Evolutionary conservation across 2,113 vertebrate genomes (phyloP), one percentile per base, ranked within the genome.

Genomic region (Pholis gunnellus): DNA sequence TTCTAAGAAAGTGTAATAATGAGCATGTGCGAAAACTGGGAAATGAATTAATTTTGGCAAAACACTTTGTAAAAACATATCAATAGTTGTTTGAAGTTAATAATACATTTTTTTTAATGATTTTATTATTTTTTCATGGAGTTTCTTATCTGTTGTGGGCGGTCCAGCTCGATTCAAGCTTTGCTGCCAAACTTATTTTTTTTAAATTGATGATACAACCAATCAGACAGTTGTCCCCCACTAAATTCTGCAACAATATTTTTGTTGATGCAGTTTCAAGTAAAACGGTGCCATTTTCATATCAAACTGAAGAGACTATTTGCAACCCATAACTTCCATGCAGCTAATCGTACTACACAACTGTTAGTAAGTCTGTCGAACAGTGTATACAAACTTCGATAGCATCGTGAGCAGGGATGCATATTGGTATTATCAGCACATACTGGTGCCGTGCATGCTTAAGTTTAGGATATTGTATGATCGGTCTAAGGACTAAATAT

Each of bases 251-350:
- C 20, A 70, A 70, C 22, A 57, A 40, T 40, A 4, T 13, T 54
- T 38, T 56, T 56, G 7, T 7, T 40, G 34, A 71, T 56, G 3
- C 5, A 15, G 31, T 25, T 25, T 40, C 61, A 6, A 40, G 4
- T 42, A n/a, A 42, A 64, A 66, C 38, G 25, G 38, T 25, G 34
- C 2, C 5, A 64, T 64, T 40, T 40, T 38, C 14, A 25, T 25
- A 42, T n/a, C 13, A 65, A 65, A 65, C 36, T 65, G 36, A 40
- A 65, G 61, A 11, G 36, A n/a, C 22, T 65, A 38, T 65, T 65
- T 40, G 61, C 34, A 46, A 38, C 34, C 18, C 61, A 22, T 38
- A 13, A 38, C 34, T 44, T 67, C 9, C 7, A 9, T 27, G 64
- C 14, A 27, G 63, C 14, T 67, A 44, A 46, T 67, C 44, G 29